phyloP scores from a whole-genome alignment of 2,113 vertebrate genomes.

The Caranx melampygus region DNA sequence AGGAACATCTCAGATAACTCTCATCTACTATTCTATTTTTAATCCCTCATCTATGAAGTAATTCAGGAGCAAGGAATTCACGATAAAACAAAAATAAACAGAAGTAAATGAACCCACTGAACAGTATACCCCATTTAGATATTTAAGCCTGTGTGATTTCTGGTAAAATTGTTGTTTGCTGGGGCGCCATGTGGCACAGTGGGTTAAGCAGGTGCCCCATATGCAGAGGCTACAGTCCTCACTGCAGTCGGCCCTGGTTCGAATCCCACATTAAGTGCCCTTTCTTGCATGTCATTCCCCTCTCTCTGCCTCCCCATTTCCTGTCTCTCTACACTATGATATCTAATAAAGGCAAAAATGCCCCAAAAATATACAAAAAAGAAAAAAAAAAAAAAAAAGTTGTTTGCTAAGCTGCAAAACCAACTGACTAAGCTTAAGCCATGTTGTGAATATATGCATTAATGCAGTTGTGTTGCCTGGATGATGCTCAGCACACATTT shows the following conservation, averaged over 20 bases:
- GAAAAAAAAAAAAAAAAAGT: too few species aligned
- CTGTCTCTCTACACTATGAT: too few species aligned
- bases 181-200: too few species aligned
- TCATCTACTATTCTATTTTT: neutral
- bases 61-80: neutral
- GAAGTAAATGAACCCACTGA: neutral
- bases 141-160: neutral
- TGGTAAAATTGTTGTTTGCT: neutral
- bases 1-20: neutral
- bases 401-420: neutral
- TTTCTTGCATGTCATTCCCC: too few species aligned
- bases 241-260: too few species aligned
- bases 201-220: too few species aligned
- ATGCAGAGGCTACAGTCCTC: too few species aligned
- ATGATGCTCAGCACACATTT: neutral
- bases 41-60: neutral
- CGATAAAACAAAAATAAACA: neutral
- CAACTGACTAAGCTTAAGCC: neutral
- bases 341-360: too few species aligned
- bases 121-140: neutral
- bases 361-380: too few species aligned
- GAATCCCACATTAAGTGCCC: too few species aligned
- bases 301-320: too few species aligned
- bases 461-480: neutral
- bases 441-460: slow-evolving; percentile 4